Evolutionary conservation across 2,888 invertebrate species (phyloP).

Genomic region (Agonopterix subpropinquella): DNA sequence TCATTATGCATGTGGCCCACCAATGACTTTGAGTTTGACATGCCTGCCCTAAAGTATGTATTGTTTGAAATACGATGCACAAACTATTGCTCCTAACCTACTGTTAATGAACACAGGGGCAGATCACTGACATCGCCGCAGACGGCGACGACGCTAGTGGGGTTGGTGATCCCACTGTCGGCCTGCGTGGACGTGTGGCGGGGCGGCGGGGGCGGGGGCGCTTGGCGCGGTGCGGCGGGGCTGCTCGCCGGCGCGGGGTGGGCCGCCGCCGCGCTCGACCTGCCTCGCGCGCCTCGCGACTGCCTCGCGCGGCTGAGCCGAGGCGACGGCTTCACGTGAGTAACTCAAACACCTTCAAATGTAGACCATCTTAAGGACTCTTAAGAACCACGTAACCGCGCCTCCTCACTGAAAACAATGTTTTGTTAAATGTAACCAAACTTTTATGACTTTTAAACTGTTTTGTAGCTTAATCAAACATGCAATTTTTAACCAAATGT

Average conservation of each 20-base stretch:
- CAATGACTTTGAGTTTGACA: no score
- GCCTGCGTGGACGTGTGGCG: slow-evolving; percentile 83
- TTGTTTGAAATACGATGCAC: no score
- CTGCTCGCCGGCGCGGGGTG: slow-evolving; percentile 40
- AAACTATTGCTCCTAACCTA: no score
- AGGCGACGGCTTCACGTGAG: slow-evolving; percentile 50
- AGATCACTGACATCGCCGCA: slow-evolving; percentile 94
- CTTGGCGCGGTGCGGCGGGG: slow-evolving; percentile 26
- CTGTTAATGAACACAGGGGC: slow-evolving; percentile 78
- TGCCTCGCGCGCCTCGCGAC: slow-evolving; percentile 17
- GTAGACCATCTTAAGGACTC: no score
- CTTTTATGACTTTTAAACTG: no score
- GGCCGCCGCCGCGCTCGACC: slow-evolving; percentile 61
- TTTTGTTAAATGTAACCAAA: no score
- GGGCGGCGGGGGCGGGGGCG: slow-evolving; percentile 19
- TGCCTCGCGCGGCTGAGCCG: slow-evolving; percentile 22
- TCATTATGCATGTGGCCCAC: no score
- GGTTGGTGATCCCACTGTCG: slow-evolving; percentile 91
- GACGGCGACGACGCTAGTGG: slow-evolving; percentile 90
- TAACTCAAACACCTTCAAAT: slow-evolving; percentile 5
- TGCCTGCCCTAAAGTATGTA: no score
- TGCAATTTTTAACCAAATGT: no score
- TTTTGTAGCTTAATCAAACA: no score
- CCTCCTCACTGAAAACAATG: no score
- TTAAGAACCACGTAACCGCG: no score